phyloP scores from a whole-genome alignment of 2,888 invertebrate species.

The Microctonus aethiopoides region DNA sequence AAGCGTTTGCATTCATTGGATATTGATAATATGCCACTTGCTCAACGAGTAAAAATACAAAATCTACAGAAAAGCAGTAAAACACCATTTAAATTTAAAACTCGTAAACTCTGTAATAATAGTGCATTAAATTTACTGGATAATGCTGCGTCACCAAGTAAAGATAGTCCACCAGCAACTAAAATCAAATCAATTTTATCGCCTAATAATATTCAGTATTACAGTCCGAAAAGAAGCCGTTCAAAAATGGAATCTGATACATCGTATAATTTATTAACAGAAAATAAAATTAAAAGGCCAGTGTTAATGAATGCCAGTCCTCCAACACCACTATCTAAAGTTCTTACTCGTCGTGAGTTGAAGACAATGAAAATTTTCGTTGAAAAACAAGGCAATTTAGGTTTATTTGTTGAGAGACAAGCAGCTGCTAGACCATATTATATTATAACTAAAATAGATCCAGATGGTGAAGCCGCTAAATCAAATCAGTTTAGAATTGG shows the following conservation, averaged over 20 bases:
- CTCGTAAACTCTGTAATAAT: slow-evolving; percentile 14
- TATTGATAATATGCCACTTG: slow-evolving; percentile 28
- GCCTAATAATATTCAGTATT: slow-evolving; percentile 45
- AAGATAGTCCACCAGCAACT: slow-evolving; percentile 60
- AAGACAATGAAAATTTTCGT: slow-evolving; percentile 56
- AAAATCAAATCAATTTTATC: slow-evolving; percentile 40
- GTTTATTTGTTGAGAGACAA: slow-evolving; percentile 54
- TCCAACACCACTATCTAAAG: slow-evolving; percentile 27
- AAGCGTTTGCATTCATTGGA: not conserved
- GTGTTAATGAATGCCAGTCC: slow-evolving; percentile 31
- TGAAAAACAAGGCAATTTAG: slow-evolving; percentile 48
- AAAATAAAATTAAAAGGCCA: slow-evolving; percentile 45
- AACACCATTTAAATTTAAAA: slow-evolving; percentile 21
- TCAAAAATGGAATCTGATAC: slow-evolving; percentile 48
- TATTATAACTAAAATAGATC: slow-evolving; percentile 56
- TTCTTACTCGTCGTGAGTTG: slow-evolving; percentile 54
- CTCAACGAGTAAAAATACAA: slow-evolving; percentile 35
- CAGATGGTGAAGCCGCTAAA: slow-evolving; percentile 54
- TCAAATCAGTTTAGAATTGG: slow-evolving; percentile 69
- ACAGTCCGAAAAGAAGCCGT: slow-evolving; percentile 57
- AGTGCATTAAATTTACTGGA: slow-evolving; percentile 54
- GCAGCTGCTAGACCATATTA: slow-evolving; percentile 59
- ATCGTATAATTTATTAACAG: slow-evolving; percentile 10
- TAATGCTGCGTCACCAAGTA: slow-evolving; percentile 59
- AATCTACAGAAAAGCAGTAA: slow-evolving; percentile 31